phyloP scores from a whole-genome alignment of 2,888 invertebrate genomes.

The Sarcophaga caerulescens region DNA sequence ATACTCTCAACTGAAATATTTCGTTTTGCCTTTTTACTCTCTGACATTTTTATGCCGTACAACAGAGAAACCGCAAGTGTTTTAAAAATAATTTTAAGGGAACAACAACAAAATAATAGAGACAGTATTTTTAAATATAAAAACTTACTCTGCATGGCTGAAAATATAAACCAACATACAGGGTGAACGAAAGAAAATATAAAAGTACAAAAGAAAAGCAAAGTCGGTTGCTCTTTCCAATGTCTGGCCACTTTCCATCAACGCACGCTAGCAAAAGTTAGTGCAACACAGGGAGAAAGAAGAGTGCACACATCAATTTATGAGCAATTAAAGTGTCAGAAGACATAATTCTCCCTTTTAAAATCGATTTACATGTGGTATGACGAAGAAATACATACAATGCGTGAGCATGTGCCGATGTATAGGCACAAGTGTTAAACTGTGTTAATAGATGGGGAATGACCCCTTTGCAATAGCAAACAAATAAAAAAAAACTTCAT shows the following conservation, averaged over 20 bases:
- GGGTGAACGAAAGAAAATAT: too few species aligned
- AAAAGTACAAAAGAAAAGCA: too few species aligned
- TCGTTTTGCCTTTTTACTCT: too few species aligned
- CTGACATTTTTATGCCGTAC: too few species aligned
- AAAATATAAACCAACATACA: too few species aligned
- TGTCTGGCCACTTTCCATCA: neutral
- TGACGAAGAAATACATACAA: neutral
- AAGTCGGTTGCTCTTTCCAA: too few species aligned
- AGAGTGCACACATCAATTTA: slow-evolving; percentile 48
- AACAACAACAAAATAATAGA: too few species aligned
- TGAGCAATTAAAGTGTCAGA: slow-evolving; percentile 61
- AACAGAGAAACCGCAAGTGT: too few species aligned
- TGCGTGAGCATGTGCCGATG: neutral
- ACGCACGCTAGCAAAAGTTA: neutral
- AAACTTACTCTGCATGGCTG: too few species aligned
- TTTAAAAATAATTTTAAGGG: too few species aligned
- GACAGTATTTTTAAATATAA: too few species aligned
- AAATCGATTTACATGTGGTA: too few species aligned
- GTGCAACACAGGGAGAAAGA: neutral
- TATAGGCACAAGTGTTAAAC: neutral
- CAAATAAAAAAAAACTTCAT: neutral
- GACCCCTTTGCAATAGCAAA: slow-evolving; percentile 21
- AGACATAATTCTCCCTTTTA: slow-evolving; percentile 14
- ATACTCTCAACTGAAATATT: neutral
- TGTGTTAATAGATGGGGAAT: slow-evolving; percentile 43